phyloP scores from a whole-genome alignment of 2,888 invertebrate species.

The Amaurobius ferox region DNA sequence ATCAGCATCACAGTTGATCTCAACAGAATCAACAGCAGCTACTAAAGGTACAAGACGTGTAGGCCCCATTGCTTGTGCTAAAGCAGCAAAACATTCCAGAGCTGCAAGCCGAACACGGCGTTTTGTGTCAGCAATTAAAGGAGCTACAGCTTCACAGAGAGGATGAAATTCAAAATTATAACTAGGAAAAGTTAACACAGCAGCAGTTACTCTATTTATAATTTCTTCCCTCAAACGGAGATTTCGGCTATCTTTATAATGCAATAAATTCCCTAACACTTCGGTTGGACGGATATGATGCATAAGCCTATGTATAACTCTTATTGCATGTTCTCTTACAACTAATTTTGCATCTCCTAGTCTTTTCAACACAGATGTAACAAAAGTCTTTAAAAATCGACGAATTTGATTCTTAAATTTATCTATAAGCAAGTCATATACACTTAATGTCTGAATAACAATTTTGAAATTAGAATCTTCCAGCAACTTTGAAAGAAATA shows the following conservation, averaged over 20 bases:
- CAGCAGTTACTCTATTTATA: slow-evolving; percentile 86
- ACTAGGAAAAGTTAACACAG: slow-evolving; percentile 87
- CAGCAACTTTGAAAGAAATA: slow-evolving; percentile 81
- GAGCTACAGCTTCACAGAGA: slow-evolving; percentile 79
- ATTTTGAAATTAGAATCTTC: slow-evolving; percentile 82
- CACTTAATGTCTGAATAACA: slow-evolving; percentile 79
- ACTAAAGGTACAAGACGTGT: slow-evolving; percentile 81
- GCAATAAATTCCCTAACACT: slow-evolving; percentile 80
- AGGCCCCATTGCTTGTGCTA: slow-evolving; percentile 85
- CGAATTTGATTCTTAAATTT: slow-evolving; percentile 78
- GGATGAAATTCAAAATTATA: slow-evolving; percentile 83
- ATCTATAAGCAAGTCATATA: slow-evolving; percentile 78
- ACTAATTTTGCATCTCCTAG: slow-evolving; percentile 80
- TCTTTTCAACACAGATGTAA: slow-evolving; percentile 78
- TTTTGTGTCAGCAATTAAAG: slow-evolving; percentile 82
- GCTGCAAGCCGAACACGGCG: slow-evolving; percentile 87
- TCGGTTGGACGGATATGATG: slow-evolving; percentile 79
- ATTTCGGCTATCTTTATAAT: slow-evolving; percentile 79
- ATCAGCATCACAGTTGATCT: slow-evolving; percentile 77
- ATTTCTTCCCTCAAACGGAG: slow-evolving; percentile 85
- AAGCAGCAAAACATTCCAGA: slow-evolving; percentile 86
- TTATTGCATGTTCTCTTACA: slow-evolving; percentile 79
- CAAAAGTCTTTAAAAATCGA: slow-evolving; percentile 79
- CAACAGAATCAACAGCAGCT: slow-evolving; percentile 79
- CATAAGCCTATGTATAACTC: slow-evolving; percentile 80